Conservation (phyloP, 1,140 invertebrate genomes). For the Temnothorax curvispinosus region DNA sequence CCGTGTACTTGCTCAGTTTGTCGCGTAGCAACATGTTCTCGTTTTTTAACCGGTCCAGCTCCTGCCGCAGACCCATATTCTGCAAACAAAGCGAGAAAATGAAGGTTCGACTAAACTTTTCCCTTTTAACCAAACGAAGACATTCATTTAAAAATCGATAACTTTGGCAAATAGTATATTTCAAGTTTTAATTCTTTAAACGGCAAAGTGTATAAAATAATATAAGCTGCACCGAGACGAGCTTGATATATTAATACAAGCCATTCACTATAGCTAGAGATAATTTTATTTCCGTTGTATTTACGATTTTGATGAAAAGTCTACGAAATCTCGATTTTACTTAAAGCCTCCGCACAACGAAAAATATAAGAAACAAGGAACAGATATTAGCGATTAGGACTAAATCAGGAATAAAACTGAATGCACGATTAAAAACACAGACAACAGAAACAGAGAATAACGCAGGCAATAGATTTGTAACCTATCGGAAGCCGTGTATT, state of each 20-base stretch:
- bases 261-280: not conserved
- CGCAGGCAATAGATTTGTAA: too few relatives aligned
- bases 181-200: not conserved
- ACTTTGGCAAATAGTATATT: not conserved
- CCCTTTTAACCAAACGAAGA: not conserved
- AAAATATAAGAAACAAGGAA: too few relatives aligned
- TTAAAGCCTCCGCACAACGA: too few relatives aligned
- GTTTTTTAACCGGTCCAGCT: conserved; percentile 95
- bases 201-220: not conserved
- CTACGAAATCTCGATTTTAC: not conserved
- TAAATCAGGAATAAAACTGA: too few relatives aligned
- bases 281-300: not conserved
- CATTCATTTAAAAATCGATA: not conserved
- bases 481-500: too few relatives aligned
- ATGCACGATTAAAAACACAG: too few relatives aligned
- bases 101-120: not conserved
- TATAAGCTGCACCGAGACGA: not conserved
- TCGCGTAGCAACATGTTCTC: conserved; percentile 95
- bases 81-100: conserved; percentile 82
- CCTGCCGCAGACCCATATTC: conserved; percentile 94
- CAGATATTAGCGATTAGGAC: too few relatives aligned
- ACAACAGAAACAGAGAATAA: too few relatives aligned
- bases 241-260: not conserved
- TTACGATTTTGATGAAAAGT: not conserved
- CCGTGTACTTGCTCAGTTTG: conserved; percentile 94